Percentiles rank a stretch among this genome's conserved stretches.
Conservation (phyloP, 1,140 invertebrate species). For the Bombus affinis region DNA sequence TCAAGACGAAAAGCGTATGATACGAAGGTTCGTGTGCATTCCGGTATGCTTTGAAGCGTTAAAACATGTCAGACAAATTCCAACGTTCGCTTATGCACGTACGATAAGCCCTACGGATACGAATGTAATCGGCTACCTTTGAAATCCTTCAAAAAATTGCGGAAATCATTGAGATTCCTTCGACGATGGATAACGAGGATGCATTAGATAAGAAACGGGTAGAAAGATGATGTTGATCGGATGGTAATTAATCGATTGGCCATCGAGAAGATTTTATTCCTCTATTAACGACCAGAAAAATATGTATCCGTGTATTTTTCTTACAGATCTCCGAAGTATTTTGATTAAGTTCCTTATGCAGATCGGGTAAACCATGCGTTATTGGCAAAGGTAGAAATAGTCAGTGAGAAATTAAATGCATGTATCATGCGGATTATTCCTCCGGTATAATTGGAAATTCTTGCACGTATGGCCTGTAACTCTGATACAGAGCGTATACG, state of each 20-base stretch:
- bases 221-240: background rate
- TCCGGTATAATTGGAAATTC: background rate
- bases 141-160: background rate
- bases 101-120: background rate
- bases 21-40: background rate
- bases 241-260: constrained; percentile 8
- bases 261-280: background rate
- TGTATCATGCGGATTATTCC: background rate
- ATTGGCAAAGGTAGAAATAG: background rate
- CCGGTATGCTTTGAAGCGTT: constrained; percentile 13
- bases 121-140: constrained; percentile 4
- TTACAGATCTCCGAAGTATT: background rate
- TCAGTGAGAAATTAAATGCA: background rate
- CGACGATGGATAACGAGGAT: constrained; percentile 12
- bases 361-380: background rate
- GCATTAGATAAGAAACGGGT: constrained; percentile 7
- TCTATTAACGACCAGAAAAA: background rate
- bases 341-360: background rate
- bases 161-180: constrained; percentile 17
- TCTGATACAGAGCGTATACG: background rate
- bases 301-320: background rate
- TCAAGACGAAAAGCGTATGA: background rate
- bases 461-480: background rate
- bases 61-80: constrained; percentile 21
- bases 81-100: background rate